phyloP scores from a whole-genome alignment of 2,113 vertebrate species.

The Ammodytes marinus region DNA sequence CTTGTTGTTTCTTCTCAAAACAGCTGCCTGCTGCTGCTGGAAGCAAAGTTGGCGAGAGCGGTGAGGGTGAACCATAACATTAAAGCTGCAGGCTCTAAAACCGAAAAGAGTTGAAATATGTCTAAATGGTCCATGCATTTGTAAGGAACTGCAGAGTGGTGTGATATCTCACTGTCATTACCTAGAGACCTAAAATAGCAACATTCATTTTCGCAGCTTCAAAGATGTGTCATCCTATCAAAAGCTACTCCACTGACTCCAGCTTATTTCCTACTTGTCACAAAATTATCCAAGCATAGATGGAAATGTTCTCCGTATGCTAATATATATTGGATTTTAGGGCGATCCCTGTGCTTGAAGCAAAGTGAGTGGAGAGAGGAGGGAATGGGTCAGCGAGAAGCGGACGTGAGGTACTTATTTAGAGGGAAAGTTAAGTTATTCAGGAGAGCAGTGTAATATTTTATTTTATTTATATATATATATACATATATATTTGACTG shows the following conservation, averaged over 20 bases:
- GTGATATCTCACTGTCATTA: background rate
- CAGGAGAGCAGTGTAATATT: background rate
- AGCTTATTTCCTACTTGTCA: background rate
- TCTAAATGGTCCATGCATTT: background rate
- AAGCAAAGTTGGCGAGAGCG: background rate
- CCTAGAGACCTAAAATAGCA: background rate
- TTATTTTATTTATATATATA: too few species aligned
- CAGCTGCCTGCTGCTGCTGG: background rate
- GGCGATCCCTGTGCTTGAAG: constrained; percentile 10
- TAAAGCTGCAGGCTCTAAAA: background rate
- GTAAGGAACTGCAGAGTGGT: background rate
- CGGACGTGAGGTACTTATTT: background rate
- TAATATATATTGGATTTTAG: background rate
- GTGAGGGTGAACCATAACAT: background rate
- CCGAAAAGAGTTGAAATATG: background rate
- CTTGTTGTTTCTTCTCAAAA: background rate
- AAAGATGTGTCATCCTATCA: background rate
- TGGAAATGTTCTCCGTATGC: background rate
- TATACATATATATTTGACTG: too few species aligned
- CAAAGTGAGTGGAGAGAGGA: background rate
- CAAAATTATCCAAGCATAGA: background rate
- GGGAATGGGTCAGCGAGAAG: background rate
- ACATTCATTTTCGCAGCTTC: background rate
- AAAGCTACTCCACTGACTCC: background rate
- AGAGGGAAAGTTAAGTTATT: constrained; percentile 1